Conservation (phyloP, 2,113 vertebrate genomes). For the Syngnathus typhle region DNA sequence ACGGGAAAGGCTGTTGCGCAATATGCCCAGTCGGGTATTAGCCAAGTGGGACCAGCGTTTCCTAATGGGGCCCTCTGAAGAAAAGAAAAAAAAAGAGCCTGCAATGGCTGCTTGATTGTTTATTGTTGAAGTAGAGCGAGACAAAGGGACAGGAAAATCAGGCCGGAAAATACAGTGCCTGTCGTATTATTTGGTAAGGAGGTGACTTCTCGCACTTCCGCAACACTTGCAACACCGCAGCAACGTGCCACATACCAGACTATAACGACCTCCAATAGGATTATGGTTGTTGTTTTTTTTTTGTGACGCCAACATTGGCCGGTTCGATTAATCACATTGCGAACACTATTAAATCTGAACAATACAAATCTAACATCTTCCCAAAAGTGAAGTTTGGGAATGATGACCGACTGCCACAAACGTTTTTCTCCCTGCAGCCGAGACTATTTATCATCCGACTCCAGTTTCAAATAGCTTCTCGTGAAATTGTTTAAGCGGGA, state of each 20-base stretch:
- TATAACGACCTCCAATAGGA: background rate
- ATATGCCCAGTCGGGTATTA: conserved; percentile 7
- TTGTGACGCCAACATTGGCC: too few species aligned
- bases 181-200: conserved; percentile 1
- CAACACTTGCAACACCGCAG: fast-evolving
- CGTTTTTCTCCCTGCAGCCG: background rate
- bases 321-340: background rate
- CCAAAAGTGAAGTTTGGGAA: background rate
- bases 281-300: too few species aligned
- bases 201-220: conserved; percentile 20
- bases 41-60: conserved; percentile 36
- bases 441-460: background rate
- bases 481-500: background rate
- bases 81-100: conserved; percentile 12
- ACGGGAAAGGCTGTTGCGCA: background rate
- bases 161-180: conserved; percentile 2
- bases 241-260: background rate
- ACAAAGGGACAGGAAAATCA: conserved; percentile 13
- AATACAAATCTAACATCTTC: background rate
- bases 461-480: background rate
- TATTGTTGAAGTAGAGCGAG: background rate
- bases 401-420: background rate
- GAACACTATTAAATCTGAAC: background rate
- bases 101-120: conserved; percentile 21
- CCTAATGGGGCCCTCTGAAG: conserved; percentile 31